Evolutionary conservation across 2,888 invertebrate species (phyloP), one percentile per base, ranked within the genome.

Genomic region (Pherbina coryleti): DNA sequence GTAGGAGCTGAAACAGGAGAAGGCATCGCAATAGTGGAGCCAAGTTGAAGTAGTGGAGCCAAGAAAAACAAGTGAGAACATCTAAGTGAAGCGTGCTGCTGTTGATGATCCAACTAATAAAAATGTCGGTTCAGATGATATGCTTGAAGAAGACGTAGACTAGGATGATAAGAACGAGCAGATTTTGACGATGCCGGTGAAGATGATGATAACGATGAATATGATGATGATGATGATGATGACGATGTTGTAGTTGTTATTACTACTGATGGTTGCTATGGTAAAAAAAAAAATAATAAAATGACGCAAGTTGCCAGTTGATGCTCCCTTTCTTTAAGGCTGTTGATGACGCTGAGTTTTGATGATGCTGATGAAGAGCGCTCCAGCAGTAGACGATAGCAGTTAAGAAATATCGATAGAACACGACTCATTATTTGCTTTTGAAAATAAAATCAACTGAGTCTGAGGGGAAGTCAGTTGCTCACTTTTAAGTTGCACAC

Each of bases 61-160:
- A 14, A 22, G 28, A 60, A 55, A 60, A 28, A 14, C 28, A 55
- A 25, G 60, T 60, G 14, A 28, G 19, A 55, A 25, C 55, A 62
- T 34, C 17, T 19, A 34, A 64, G 17, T 9, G 69, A 69, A 69
- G 51, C 69, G 69, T 69, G 69, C 51, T 51, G 14, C 51, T 69
- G 17, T 25, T 22, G 51, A 49, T 49, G 51, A 69, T 69, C 22
- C 51, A 69, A 69, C 69, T 69, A 69, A 69, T 69, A 69, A 49
- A 69, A 69, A 28, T 69, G 69, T 69, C 69, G 11, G 49, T 49
- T 69, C 69, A 69, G 17, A 69, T 69, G 69, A 49, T 69, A 28
- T 28, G 60, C 55, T 19, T 28, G 11, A 28, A 25, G 69, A 51
- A 9, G 44, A 64, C 67, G 25, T 37, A 31, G 37, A 37, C 66